Percentiles rank a stretch among this genome's conserved stretches.
Evolutionary conservation across 2,888 invertebrate species (phyloP).

Genomic region (Sialis lutaria): DNA sequence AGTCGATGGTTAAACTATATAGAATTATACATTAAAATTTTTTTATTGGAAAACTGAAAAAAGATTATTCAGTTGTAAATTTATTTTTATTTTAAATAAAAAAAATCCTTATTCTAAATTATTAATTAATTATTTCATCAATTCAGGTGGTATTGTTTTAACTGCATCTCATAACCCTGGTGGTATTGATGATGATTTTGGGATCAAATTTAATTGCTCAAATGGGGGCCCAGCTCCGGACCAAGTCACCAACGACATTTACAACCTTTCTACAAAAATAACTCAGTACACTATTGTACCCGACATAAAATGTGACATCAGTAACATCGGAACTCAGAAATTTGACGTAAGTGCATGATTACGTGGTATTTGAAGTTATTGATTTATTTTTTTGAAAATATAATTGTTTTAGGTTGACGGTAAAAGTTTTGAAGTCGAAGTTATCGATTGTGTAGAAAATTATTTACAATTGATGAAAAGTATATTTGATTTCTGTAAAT

Average conservation of each 20-base stretch:
- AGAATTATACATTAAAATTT: no score
- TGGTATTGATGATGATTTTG: constrained; percentile 93
- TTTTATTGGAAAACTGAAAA: no score
- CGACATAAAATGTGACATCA: constrained; percentile 58
- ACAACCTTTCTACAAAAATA: constrained; percentile 60
- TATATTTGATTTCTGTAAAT: constrained; percentile 84
- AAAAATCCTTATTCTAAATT: neutral
- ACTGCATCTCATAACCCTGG: constrained; percentile 99
- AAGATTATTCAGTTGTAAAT: constrained; percentile 3
- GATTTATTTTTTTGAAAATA: neutral
- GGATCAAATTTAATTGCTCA: constrained; percentile 94
- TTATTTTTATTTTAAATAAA: neutral
- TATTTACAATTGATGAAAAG: constrained; percentile 85
- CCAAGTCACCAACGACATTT: constrained; percentile 73
- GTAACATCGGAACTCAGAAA: constrained; percentile 45
- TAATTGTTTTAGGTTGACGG: constrained; percentile 39
- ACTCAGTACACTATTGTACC: constrained; percentile 65
- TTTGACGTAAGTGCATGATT: constrained; percentile 35
- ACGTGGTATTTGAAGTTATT: neutral
- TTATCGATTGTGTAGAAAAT: constrained; percentile 80
- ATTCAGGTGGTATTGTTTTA: constrained; percentile 79
- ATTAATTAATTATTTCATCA: constrained; percentile 3
- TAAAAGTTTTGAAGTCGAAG: constrained; percentile 59
- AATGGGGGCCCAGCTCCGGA: constrained; percentile 98
- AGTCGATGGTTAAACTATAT: no score